Evolutionary conservation across 2,888 invertebrate genomes (phyloP).

Genomic region (Orthosia gracilis): DNA sequence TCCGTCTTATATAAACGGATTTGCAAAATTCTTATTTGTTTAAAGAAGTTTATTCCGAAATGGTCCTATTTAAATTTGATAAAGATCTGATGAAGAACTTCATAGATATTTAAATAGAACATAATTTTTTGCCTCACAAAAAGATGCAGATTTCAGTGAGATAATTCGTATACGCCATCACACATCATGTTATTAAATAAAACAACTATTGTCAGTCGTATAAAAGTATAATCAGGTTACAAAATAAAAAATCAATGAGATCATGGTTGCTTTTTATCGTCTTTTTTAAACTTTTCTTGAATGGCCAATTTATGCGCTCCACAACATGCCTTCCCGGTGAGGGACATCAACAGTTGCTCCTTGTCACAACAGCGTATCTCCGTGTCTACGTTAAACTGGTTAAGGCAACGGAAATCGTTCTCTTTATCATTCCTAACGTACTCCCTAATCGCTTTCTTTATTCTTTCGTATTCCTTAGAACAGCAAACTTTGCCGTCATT

Average conservation of each 20-base stretch:
- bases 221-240: conserved; percentile 82
- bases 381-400: conserved; percentile 84
- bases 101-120: too few species aligned
- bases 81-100: too few species aligned
- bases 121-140: too few species aligned
- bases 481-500: conserved; percentile 88
- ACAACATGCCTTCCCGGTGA: conserved; percentile 85
- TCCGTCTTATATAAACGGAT: too few species aligned
- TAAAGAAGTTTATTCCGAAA: too few species aligned
- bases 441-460: conserved; percentile 85
- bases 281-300: conserved; percentile 82
- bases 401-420: conserved; percentile 84
- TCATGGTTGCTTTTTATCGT: conserved; percentile 68
- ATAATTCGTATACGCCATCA: too few species aligned
- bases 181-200: conserved; percentile 14
- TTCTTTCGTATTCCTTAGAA: conserved; percentile 87
- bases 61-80: too few species aligned
- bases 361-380: conserved; percentile 87
- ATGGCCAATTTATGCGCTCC: conserved; percentile 85
- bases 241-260: conserved; percentile 88
- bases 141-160: too few species aligned
- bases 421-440: conserved; percentile 84
- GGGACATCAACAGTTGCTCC: conserved; percentile 79
- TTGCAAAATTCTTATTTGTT: too few species aligned
- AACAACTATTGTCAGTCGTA: conserved; percentile 53